phyloP scores from a whole-genome alignment of 1,140 invertebrate species.

The Limonius californicus region DNA sequence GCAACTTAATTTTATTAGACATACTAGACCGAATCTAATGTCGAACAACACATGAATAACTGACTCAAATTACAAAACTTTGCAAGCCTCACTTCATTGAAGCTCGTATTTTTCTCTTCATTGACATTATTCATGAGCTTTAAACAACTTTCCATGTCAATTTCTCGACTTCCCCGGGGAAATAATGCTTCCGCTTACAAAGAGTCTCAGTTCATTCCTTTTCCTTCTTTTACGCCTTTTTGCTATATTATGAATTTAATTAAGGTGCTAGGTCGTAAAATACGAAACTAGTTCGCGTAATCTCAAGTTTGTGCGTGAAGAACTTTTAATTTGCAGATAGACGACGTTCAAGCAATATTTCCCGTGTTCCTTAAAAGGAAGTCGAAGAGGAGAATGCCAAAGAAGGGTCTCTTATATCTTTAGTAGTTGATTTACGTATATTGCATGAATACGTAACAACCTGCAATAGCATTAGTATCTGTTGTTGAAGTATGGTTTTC shows the following conservation, averaged over 20 bases:
- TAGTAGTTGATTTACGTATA: no score
- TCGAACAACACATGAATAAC: background rate
- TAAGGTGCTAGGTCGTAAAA: conserved; percentile 20
- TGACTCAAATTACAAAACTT: background rate
- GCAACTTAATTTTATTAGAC: conserved; percentile 2
- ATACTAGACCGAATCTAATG: background rate
- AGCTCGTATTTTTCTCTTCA: conserved; percentile 8
- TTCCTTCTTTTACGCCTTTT: conserved; percentile 22
- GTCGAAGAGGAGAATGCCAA: no score
- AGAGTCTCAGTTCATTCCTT: conserved; percentile 16
- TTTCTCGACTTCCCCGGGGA: conserved; percentile 27
- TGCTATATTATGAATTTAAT: conserved; percentile 33
- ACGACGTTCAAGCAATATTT: background rate
- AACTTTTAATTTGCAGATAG: background rate
- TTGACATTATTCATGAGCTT: conserved; percentile 25
- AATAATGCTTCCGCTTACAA: conserved; percentile 27
- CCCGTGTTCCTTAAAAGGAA: no score
- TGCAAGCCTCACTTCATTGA: background rate
- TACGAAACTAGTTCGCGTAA: background rate
- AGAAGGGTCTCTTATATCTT: no score
- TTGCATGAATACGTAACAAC: no score
- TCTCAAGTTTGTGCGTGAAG: background rate
- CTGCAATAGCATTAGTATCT: no score
- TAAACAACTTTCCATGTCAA: conserved; percentile 29
- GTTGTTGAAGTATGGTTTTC: no score